Evolutionary conservation across 1,140 invertebrate species (phyloP).

Genomic region (Aphelinus certus): DNA sequence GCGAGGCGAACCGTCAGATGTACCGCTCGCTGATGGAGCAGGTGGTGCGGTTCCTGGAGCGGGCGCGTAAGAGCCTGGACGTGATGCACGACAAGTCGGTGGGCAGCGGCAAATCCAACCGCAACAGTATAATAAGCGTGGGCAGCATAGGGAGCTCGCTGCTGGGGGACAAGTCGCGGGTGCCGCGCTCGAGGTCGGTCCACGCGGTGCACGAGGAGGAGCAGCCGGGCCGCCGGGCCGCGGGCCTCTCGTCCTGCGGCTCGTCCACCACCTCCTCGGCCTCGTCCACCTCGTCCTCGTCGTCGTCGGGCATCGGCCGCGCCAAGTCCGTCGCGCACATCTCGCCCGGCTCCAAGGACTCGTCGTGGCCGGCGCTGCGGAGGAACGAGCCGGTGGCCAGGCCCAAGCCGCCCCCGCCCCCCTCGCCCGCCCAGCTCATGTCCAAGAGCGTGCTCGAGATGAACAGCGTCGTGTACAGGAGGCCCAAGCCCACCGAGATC

Average conservation of each 20-base stretch:
- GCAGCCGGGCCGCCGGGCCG: constrained; percentile 5
- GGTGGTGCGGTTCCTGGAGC: constrained; percentile 78
- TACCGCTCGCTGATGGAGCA: constrained; percentile 82
- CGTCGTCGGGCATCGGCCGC: constrained; percentile 50
- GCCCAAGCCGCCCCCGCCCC: constrained; percentile 24
- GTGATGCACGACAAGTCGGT: constrained; percentile 58
- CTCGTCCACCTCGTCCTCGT: constrained; percentile 38
- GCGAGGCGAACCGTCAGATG: constrained; percentile 80
- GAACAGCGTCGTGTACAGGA: constrained; percentile 50
- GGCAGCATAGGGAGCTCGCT: background rate
- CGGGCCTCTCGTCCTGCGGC: constrained; percentile 38
- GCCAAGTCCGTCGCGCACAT: constrained; percentile 63
- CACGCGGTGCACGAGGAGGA: constrained; percentile 56
- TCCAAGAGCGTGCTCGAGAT: constrained; percentile 40
- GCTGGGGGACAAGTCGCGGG: constrained; percentile 14
- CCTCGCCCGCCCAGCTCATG: background rate
- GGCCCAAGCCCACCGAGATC: constrained; percentile 49
- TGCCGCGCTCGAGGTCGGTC: constrained; percentile 58
- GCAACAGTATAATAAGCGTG: constrained; percentile 46
- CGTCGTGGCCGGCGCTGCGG: constrained; percentile 60
- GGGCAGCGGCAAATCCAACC: constrained; percentile 9
- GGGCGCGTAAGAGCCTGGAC: constrained; percentile 74
- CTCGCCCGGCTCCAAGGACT: constrained; percentile 51
- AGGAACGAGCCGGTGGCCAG: constrained; percentile 54
- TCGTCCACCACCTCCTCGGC: constrained; percentile 40